These are phyloP conservation scores for Pocillopora verrucosa DNA, from an alignment of 64 coral and sea anemone genomes.

Conservation along the genomic window DNA sequence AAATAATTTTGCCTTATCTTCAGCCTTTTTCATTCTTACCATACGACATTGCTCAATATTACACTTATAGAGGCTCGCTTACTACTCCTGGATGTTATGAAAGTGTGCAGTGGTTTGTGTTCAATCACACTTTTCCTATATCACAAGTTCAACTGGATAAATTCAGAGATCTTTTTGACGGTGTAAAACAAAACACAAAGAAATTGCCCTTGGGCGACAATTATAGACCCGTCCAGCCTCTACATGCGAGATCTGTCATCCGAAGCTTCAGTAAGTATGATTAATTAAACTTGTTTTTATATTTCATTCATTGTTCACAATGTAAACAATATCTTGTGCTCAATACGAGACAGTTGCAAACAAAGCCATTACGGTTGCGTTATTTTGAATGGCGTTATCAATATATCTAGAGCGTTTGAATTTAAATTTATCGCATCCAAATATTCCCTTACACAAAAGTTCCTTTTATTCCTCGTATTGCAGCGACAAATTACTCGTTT, in stretches of 20 bases:
- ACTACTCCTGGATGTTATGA: constrained; percentile 73
- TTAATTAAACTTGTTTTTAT: not conserved
- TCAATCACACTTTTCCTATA: constrained; percentile 63
- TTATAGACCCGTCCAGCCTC: constrained; percentile 69
- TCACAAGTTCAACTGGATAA: constrained; percentile 46
- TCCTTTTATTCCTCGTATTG: too few relatives aligned
- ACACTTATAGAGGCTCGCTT: constrained; percentile 78
- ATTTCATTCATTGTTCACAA: constrained; percentile 6
- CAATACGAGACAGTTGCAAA: not conserved
- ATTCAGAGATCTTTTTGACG: constrained; percentile 51
- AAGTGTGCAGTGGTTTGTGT: constrained; percentile 86
- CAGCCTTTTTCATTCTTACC: constrained; percentile 56
- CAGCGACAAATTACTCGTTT: too few relatives aligned
- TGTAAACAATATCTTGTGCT: not conserved
- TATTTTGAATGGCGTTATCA: too few relatives aligned
- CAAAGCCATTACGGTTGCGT: not conserved
- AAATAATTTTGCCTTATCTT: constrained; percentile 4
- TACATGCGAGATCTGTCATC: constrained; percentile 53
- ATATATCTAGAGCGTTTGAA: too few relatives aligned
- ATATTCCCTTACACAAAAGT: too few relatives aligned
- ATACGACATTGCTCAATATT: constrained; percentile 34
- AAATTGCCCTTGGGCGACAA: constrained; percentile 51
- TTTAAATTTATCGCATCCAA: too few relatives aligned
- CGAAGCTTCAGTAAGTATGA: constrained; percentile 87
- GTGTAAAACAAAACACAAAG: constrained; percentile 39